Conservation (phyloP, 2,888 invertebrate species). For the Phlogophora meticulosa region DNA sequence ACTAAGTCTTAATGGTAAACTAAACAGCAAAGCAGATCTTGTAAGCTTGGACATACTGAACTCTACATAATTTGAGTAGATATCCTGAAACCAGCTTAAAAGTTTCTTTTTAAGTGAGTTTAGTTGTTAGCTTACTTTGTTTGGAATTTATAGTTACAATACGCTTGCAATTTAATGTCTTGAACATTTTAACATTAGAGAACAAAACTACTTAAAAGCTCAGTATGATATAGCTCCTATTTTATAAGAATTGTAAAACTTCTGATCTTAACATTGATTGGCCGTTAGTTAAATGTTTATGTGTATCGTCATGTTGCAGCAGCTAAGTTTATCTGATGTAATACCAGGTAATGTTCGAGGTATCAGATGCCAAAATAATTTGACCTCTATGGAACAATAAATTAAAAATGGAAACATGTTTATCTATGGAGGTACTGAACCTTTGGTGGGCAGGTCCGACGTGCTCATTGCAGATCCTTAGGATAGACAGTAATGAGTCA, state of each 20-base stretch:
- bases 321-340: conserved; percentile 12
- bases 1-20: neutral
- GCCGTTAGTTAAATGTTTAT: conserved; percentile 18
- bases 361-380: conserved; percentile 13
- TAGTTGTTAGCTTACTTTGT: no score
- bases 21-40: neutral
- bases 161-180: neutral
- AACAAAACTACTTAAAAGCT: neutral
- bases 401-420: no score
- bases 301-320: conserved; percentile 19
- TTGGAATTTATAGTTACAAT: no score
- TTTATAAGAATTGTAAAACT: conserved; percentile 19
- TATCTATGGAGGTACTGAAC: no score
- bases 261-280: conserved; percentile 10
- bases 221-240: neutral
- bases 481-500: neutral
- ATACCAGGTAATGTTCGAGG: conserved; percentile 4
- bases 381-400: no score
- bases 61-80: no score
- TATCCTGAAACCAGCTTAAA: neutral
- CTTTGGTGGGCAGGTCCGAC: no score
- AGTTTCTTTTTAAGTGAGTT: no score
- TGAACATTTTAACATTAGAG: neutral
- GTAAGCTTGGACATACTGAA: neutral
- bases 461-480: no score